phyloP scores from a whole-genome alignment of 2,888 invertebrate genomes.

The Xestia rhomboidea region DNA sequence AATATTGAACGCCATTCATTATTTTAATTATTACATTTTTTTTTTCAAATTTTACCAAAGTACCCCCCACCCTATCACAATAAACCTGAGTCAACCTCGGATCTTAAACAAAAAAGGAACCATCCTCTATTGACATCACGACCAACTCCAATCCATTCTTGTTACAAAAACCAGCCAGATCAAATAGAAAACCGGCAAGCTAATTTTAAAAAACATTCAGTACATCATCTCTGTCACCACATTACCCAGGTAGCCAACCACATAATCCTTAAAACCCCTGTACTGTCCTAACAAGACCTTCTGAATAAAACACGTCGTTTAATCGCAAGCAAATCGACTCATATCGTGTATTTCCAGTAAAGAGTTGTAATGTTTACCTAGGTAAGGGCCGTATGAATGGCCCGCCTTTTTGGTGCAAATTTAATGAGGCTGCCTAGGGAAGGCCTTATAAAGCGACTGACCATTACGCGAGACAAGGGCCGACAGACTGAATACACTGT shows the following conservation, averaged over 20 bases:
- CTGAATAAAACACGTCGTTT: constrained; percentile 42
- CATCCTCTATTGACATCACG: not conserved
- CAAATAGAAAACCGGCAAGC: not conserved
- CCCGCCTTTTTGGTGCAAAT: constrained; percentile 84
- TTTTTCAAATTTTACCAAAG: too few species aligned
- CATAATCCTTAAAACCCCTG: constrained; percentile 19
- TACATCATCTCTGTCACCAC: constrained; percentile 8
- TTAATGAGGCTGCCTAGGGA: constrained; percentile 83
- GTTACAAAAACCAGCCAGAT: constrained; percentile 3
- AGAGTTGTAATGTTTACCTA: constrained; percentile 74
- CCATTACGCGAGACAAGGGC: constrained; percentile 84
- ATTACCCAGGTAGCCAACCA: constrained; percentile 26
- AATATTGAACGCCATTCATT: not conserved
- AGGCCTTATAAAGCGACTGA: constrained; percentile 81
- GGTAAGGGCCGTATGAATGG: constrained; percentile 77
- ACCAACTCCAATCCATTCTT: not conserved
- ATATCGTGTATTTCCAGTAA: constrained; percentile 62
- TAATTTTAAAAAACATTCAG: constrained; percentile 18
- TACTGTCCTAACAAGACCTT: constrained; percentile 1
- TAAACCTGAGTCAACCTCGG: not conserved
- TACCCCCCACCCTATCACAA: not conserved
- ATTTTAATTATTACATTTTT: too few species aligned
- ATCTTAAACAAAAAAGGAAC: not conserved
- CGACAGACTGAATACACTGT: constrained; percentile 78
- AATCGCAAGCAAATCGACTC: constrained; percentile 58